A percentile compares a stretch with the other conserved stretches of the same genome.
Evolutionary conservation across 1,140 invertebrate species (phyloP).

Genomic region (Drosophila bocki): DNA sequence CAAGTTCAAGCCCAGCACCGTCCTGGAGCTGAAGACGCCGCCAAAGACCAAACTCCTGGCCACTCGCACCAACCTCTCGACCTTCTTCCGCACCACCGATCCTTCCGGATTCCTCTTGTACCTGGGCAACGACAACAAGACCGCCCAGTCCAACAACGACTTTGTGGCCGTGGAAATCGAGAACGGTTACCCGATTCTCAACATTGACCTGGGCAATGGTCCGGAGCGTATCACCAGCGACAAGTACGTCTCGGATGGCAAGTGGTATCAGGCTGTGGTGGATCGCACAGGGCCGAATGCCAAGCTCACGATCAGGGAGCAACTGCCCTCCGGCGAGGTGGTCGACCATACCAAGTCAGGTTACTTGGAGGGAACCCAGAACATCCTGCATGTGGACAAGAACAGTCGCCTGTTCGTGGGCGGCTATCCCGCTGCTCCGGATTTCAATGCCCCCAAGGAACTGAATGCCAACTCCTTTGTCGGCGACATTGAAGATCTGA

Average conservation of each 20-base stretch:
- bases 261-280: constrained; percentile 96
- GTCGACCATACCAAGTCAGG: constrained; percentile 86
- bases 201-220: constrained; percentile 95
- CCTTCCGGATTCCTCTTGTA: constrained; percentile 94
- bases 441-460: constrained; percentile 89
- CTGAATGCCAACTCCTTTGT: constrained; percentile 91
- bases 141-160: constrained; percentile 89
- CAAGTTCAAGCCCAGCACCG: constrained; percentile 92
- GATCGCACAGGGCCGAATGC: constrained; percentile 94
- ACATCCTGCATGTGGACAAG: constrained; percentile 95
- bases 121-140: constrained; percentile 94
- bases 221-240: constrained; percentile 90
- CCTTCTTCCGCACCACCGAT: constrained; percentile 94
- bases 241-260: constrained; percentile 92
- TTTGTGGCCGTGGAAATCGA: constrained; percentile 97
- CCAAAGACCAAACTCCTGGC: constrained; percentile 92
- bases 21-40: constrained; percentile 94
- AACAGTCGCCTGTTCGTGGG: constrained; percentile 96
- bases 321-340: constrained; percentile 87
- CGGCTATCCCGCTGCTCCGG: constrained; percentile 91
- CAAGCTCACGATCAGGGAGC: constrained; percentile 92
- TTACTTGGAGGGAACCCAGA: constrained; percentile 89
- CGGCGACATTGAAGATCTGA: constrained; percentile 95
- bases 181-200: constrained; percentile 94
- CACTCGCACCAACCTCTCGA: constrained; percentile 93